Evolutionary conservation across 1,140 invertebrate species (phyloP).

Genomic region (Anastatus disparis): DNA sequence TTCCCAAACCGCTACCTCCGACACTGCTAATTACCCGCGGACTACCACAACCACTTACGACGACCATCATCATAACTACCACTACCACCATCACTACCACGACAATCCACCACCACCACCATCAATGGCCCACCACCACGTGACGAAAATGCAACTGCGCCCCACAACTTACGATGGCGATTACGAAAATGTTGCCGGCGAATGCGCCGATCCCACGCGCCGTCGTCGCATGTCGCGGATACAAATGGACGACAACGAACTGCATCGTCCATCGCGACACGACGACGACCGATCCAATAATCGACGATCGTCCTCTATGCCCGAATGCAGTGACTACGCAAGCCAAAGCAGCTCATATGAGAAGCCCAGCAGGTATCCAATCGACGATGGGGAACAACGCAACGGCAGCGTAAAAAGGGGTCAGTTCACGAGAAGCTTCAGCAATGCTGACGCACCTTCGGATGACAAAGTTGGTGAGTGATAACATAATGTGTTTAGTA

Average conservation of each 20-base stretch:
- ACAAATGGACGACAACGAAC: conserved; percentile 20
- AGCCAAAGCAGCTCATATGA: conserved; percentile 63
- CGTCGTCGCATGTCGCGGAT: conserved; percentile 22
- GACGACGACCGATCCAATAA: conserved; percentile 53
- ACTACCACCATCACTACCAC: conserved; percentile 23
- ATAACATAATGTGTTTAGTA: neutral
- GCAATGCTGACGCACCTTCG: conserved; percentile 80
- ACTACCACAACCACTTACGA: conserved; percentile 32
- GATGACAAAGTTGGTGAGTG: conserved; percentile 85
- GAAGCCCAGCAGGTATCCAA: conserved; percentile 57
- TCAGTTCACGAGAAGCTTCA: conserved; percentile 83
- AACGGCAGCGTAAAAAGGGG: conserved; percentile 69
- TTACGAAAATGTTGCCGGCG: conserved; percentile 21
- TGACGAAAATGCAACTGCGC: conserved; percentile 51
- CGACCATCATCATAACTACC: conserved; percentile 20
- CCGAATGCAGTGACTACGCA: conserved; percentile 64
- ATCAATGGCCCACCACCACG: conserved; percentile 49
- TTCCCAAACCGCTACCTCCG: conserved; percentile 67
- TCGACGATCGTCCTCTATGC: conserved; percentile 63
- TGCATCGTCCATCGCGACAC: conserved; percentile 28
- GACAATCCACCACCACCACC: conserved; percentile 47
- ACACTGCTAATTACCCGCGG: conserved; percentile 65
- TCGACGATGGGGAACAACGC: conserved; percentile 42
- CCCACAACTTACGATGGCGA: conserved; percentile 29
- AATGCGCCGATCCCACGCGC: neutral